phyloP scores from a whole-genome alignment of 2,888 invertebrate species.

The Dynastes grantii region DNA sequence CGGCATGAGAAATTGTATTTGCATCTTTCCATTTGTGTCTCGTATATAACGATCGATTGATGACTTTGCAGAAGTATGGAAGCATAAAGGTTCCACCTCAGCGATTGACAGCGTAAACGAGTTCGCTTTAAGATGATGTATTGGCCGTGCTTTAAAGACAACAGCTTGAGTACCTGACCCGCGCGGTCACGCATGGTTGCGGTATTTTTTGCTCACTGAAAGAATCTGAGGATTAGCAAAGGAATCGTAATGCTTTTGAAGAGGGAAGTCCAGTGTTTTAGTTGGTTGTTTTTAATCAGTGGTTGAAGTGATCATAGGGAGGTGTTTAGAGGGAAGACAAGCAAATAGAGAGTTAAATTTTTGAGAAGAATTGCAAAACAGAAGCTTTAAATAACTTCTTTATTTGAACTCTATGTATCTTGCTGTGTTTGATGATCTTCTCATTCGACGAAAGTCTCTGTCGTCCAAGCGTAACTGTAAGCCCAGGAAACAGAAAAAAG shows the following conservation, averaged over 20 bases:
- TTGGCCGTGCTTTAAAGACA: constrained; percentile 1
- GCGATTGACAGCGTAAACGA: constrained; percentile 18
- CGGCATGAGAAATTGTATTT: constrained; percentile 1
- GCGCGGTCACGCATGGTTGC: constrained; percentile 9
- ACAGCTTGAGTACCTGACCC: constrained; percentile 12
- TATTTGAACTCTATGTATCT: too few relatives aligned
- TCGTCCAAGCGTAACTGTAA: too few relatives aligned
- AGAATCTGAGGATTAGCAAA: not conserved
- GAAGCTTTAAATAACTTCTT: too few relatives aligned
- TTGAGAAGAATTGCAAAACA: too few relatives aligned
- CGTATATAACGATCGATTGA: constrained; percentile 10
- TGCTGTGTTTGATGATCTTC: too few relatives aligned
- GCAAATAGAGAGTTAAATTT: too few relatives aligned
- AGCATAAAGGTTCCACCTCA: not conserved
- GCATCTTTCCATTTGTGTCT: constrained; percentile 1
- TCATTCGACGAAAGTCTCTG: too few relatives aligned
- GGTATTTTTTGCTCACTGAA: not conserved
- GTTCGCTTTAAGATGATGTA: constrained; percentile 24
- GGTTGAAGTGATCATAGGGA: too few relatives aligned
- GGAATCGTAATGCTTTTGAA: not conserved
- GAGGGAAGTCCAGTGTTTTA: too few relatives aligned
- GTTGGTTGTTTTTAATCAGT: too few relatives aligned
- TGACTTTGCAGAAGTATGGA: constrained; percentile 20
- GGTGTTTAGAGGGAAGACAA: too few relatives aligned
- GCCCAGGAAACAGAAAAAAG: too few relatives aligned